These are phyloP conservation scores for Pelodiscus sinensis DNA, from an alignment of 2,113 vertebrate genomes.

Conservation along the genomic window DNA sequence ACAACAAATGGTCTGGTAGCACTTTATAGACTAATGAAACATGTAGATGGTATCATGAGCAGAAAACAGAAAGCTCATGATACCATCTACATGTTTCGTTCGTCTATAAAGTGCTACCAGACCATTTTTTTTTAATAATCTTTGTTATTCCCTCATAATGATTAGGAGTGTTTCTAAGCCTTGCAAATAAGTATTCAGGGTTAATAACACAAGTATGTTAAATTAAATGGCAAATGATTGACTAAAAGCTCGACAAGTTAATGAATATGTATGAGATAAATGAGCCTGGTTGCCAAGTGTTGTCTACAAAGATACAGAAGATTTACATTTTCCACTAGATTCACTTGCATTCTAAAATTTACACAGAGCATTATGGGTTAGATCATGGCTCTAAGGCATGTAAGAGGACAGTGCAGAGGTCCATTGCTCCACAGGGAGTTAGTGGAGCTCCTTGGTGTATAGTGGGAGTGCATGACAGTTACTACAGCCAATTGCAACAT, in stretches of 20 bases:
- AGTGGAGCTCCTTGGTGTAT: not conserved
- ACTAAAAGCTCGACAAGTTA: constrained; percentile 81
- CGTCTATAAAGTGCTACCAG: no score
- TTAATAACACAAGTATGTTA: constrained; percentile 81
- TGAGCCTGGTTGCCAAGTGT: constrained; percentile 76
- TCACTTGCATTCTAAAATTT: constrained; percentile 53
- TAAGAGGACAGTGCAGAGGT: not conserved
- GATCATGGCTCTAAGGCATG: fast-evolving
- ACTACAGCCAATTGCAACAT: not conserved
- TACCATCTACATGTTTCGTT: no score
- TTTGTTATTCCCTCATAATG: constrained; percentile 63
- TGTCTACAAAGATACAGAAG: constrained; percentile 70
- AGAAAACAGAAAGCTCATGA: no score
- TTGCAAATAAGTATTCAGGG: constrained; percentile 77
- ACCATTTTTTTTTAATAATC: not conserved
- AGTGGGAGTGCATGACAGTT: fast-evolving
- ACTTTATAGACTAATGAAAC: no score
- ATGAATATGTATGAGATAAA: constrained; percentile 83
- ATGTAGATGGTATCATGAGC: no score
- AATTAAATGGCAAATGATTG: constrained; percentile 83
- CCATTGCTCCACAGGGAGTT: not conserved
- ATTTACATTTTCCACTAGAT: constrained; percentile 46
- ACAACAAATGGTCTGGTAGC: no score
- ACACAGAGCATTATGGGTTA: constrained; percentile 24
- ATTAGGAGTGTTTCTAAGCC: constrained; percentile 76